Evolutionary conservation across 1,140 invertebrate genomes (phyloP).

Genomic region (Drosophila athabasca): DNA sequence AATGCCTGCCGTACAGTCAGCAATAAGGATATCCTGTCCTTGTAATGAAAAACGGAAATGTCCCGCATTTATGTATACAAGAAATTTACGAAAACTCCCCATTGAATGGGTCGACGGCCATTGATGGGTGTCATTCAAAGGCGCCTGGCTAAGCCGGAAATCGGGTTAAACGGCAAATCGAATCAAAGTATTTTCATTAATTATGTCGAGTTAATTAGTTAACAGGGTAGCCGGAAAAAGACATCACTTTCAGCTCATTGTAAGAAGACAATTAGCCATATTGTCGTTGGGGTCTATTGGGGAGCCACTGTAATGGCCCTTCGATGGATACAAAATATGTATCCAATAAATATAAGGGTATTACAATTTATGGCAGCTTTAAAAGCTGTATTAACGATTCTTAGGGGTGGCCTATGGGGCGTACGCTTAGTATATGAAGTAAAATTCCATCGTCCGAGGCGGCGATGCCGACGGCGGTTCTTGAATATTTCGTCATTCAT

Average conservation of each 20-base stretch:
- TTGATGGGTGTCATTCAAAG: no score
- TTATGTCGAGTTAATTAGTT: slow-evolving; percentile 38
- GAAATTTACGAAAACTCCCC: background rate
- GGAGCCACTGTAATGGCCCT: slow-evolving; percentile 35
- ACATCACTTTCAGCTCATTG: slow-evolving; percentile 12
- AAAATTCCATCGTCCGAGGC: background rate
- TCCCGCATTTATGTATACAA: no score
- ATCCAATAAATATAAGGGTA: slow-evolving; percentile 6
- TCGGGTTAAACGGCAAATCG: slow-evolving; percentile 21
- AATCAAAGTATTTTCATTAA: slow-evolving; percentile 49
- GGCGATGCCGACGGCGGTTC: background rate
- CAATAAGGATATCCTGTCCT: no score
- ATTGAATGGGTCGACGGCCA: background rate
- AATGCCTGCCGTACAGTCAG: no score
- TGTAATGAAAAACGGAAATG: no score
- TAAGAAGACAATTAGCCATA: slow-evolving; percentile 45
- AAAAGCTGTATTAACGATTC: background rate
- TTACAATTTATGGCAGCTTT: slow-evolving; percentile 15
- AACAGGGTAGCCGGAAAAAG: slow-evolving; percentile 11
- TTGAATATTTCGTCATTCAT: slow-evolving; percentile 9
- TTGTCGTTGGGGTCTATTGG: slow-evolving; percentile 38
- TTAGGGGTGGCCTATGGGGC: background rate
- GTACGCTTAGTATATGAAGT: slow-evolving; percentile 6
- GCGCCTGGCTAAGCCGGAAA: slow-evolving; percentile 11
- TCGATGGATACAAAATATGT: slow-evolving; percentile 33